Evolutionary conservation across 2,888 invertebrate species (phyloP).

Genomic region (Halictus ligatus): DNA sequence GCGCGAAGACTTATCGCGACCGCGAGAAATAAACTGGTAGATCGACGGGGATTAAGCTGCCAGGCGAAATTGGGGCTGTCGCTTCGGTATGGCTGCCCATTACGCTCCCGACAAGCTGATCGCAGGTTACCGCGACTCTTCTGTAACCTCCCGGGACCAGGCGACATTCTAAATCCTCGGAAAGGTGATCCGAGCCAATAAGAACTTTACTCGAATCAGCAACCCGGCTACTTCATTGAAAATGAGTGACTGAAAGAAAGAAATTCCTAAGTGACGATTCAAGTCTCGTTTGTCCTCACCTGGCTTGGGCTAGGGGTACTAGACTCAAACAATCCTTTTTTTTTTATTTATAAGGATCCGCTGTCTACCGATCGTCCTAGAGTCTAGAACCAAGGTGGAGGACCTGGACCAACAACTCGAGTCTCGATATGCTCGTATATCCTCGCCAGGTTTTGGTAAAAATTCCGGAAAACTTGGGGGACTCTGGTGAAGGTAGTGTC

Average conservation of each 20-base stretch:
- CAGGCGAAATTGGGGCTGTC: slow-evolving; percentile 40
- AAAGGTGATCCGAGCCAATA: slow-evolving; percentile 13
- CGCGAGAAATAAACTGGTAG: slow-evolving; percentile 60
- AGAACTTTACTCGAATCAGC: no score
- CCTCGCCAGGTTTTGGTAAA: background rate
- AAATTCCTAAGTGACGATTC: no score
- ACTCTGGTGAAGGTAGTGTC: background rate
- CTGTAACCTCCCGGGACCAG: background rate
- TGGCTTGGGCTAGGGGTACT: no score
- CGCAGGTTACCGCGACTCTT: background rate
- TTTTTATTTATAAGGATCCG: background rate
- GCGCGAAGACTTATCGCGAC: slow-evolving; percentile 65
- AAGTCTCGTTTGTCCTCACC: no score
- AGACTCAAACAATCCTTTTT: no score
- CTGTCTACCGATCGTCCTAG: background rate
- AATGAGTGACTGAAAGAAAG: no score
- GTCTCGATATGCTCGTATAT: background rate
- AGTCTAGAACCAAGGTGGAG: background rate
- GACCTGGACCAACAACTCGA: background rate
- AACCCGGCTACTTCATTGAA: no score
- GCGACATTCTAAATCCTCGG: background rate
- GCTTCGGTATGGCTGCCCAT: slow-evolving; percentile 53
- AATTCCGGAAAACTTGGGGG: background rate
- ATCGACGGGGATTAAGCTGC: slow-evolving; percentile 63
- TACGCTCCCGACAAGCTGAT: slow-evolving; percentile 3